Evolutionary conservation across 2,113 vertebrate genomes (phyloP).

Genomic region (Festucalex cinctus): DNA sequence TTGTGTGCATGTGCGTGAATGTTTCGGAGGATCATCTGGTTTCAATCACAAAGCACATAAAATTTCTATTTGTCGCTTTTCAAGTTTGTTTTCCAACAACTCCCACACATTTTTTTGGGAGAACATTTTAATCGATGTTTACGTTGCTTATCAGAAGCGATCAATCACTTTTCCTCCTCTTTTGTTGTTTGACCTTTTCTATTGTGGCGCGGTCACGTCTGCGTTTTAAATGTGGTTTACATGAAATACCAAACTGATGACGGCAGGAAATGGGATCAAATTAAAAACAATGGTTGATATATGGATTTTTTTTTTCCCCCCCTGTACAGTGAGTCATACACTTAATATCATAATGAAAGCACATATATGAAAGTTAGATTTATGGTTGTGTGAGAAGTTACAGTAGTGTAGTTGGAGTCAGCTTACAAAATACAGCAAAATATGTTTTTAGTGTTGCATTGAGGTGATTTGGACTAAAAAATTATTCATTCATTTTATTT

Average conservation of each 20-base stretch:
- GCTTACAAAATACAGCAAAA: too few relatives aligned
- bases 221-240: background rate
- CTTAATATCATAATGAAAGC: background rate
- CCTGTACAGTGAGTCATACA: background rate
- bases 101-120: background rate
- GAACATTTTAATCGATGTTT: background rate
- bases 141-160: background rate
- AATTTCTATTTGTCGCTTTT: background rate
- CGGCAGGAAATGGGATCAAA: background rate
- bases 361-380: background rate
- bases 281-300: background rate
- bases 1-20: background rate
- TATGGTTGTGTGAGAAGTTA: too few relatives aligned
- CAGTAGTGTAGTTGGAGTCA: too few relatives aligned
- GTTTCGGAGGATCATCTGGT: background rate
- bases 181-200: background rate
- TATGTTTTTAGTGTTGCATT: too few relatives aligned
- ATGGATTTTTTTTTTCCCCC: background rate
- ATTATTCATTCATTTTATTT: too few relatives aligned
- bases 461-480: too few relatives aligned
- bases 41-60: background rate
- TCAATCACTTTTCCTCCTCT: background rate
- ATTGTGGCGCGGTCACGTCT: background rate
- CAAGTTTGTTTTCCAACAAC: background rate
- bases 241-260: background rate